Evolutionary conservation across 2,888 invertebrate species (phyloP).

Genomic region (Cerastis leucographa): DNA sequence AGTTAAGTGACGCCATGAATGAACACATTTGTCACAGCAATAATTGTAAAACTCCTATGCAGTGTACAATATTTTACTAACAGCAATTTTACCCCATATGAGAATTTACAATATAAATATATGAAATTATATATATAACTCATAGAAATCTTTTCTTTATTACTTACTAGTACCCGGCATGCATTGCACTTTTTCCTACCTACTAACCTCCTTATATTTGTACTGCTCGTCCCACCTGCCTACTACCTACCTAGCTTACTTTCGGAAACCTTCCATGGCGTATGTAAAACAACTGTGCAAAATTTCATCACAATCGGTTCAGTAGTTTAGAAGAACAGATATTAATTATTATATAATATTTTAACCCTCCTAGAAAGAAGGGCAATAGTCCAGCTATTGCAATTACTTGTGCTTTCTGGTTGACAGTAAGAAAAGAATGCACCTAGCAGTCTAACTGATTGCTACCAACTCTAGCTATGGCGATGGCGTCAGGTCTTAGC

Average conservation of each 20-base stretch:
- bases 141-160: slow-evolving; percentile 43
- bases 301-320: too few relatives aligned
- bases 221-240: too few relatives aligned
- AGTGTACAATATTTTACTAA: slow-evolving; percentile 61
- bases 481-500: too few relatives aligned
- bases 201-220: too few relatives aligned
- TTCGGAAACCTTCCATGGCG: too few relatives aligned
- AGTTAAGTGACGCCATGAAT: slow-evolving; percentile 32
- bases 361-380: neutral
- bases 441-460: neutral
- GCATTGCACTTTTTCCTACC: too few relatives aligned
- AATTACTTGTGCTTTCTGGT: neutral
- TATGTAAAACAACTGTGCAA: too few relatives aligned
- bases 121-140: slow-evolving; percentile 58
- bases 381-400: neutral
- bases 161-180: neutral
- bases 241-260: too few relatives aligned
- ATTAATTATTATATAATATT: too few relatives aligned
- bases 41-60: slow-evolving; percentile 36
- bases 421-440: neutral
- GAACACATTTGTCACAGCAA: slow-evolving; percentile 27
- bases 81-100: slow-evolving; percentile 49
- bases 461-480: neutral
- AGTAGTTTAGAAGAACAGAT: too few relatives aligned
- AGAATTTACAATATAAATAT: slow-evolving; percentile 65